These are phyloP conservation scores for Schizotus pectinicornis DNA, from an alignment of 2,888 invertebrate genomes.

Conservation along the genomic window DNA sequence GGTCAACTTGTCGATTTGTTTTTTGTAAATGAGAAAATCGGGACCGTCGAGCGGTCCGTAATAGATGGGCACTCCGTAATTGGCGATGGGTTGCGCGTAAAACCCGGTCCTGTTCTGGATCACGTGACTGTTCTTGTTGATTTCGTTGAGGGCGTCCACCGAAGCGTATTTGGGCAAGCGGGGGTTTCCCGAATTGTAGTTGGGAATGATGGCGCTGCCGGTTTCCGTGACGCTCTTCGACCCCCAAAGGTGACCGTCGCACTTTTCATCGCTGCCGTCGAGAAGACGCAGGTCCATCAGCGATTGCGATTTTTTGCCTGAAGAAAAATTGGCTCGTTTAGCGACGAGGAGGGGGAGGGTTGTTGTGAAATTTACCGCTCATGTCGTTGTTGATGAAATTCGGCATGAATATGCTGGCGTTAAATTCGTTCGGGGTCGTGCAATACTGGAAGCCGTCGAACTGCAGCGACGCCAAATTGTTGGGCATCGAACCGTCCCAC, in stretches of 20 bases:
- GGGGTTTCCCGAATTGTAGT: conserved; percentile 37
- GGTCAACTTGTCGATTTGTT: conserved; percentile 52
- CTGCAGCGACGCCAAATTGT: conserved; percentile 49
- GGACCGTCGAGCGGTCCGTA: conserved; percentile 58
- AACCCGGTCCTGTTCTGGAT: conserved; percentile 55
- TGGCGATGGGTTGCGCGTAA: conserved; percentile 55
- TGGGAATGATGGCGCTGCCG: conserved; percentile 42
- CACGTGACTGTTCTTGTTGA: conserved; percentile 45
- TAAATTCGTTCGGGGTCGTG: conserved; percentile 57
- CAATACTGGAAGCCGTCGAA: conserved; percentile 54
- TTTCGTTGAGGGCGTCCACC: conserved; percentile 52
- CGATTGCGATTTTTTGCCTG: conserved; percentile 56
- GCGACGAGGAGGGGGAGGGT: too few species aligned
- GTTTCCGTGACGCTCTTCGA: conserved; percentile 46
- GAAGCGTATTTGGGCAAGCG: conserved; percentile 52
- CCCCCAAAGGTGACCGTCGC: conserved; percentile 42
- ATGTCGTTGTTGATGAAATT: conserved; percentile 38
- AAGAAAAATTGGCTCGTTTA: conserved; percentile 23
- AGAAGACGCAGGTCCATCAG: conserved; percentile 55
- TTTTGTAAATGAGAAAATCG: conserved; percentile 57
- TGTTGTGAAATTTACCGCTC: conserved; percentile 23
- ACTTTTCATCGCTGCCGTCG: conserved; percentile 44
- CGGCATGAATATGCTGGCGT: conserved; percentile 56
- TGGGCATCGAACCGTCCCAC: conserved; percentile 49
- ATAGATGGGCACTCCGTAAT: conserved; percentile 58